These are phyloP conservation scores for Tenualosa thibaudeaui DNA, from an alignment of 2,797 vertebrate genomes.

Conservation along the genomic window DNA sequence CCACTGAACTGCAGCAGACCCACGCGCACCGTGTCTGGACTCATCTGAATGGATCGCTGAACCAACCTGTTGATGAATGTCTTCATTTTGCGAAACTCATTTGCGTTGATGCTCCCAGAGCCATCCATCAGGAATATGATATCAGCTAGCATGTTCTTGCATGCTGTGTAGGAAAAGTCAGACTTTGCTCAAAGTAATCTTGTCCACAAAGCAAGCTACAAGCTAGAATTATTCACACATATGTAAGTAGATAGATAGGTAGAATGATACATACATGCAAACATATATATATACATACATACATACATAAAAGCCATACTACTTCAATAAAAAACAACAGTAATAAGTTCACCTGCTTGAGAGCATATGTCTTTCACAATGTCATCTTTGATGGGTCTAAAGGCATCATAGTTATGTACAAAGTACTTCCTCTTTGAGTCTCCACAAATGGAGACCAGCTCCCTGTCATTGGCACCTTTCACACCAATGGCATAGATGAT, in stretches of 20 bases:
- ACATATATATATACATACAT: background rate
- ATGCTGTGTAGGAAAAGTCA: conserved; percentile 63
- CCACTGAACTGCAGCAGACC: conserved; percentile 81
- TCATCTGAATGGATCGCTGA: conserved; percentile 63
- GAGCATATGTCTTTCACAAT: conserved; percentile 81
- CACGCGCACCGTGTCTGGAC: conserved; percentile 69
- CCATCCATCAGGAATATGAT: conserved; percentile 80
- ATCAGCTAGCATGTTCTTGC: conserved; percentile 73
- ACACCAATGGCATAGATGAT: conserved; percentile 80
- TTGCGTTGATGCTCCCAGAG: conserved; percentile 68
- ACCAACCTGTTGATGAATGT: conserved; percentile 72
- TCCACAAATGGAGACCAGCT: conserved; percentile 74
- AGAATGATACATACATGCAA: background rate
- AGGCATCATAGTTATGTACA: conserved; percentile 78
- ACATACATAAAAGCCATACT: too few relatives aligned
- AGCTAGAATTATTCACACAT: too few relatives aligned
- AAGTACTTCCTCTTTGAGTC: conserved; percentile 71
- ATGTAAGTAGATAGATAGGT: background rate
- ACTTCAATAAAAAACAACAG: background rate
- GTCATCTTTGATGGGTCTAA: conserved; percentile 76
- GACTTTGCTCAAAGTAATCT: background rate
- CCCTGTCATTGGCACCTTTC: conserved; percentile 55
- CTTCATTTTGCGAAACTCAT: conserved; percentile 74
- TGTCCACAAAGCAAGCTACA: background rate
- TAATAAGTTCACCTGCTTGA: conserved; percentile 70